A percentile compares a stretch with the other conserved stretches of the same genome.
Evolutionary conservation across 2,113 vertebrate genomes (phyloP).

Genomic region (Tragelaphus imberbis): DNA sequence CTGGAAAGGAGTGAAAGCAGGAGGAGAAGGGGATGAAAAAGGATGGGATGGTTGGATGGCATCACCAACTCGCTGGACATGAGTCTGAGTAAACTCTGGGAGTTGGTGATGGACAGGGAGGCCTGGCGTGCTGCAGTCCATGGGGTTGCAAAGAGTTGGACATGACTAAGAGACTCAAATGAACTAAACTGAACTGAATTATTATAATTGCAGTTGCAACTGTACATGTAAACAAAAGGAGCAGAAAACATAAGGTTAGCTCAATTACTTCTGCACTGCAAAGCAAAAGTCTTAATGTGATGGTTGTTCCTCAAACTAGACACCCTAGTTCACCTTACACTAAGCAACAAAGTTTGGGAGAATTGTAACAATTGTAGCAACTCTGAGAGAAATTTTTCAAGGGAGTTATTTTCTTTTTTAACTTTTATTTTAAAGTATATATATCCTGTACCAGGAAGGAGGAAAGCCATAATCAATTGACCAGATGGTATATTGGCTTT

Average conservation of each 20-base stretch:
- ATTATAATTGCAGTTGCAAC: background rate
- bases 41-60: background rate
- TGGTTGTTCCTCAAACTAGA: background rate
- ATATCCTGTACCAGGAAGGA: background rate
- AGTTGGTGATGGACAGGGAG: background rate
- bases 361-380: background rate
- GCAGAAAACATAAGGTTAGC: background rate
- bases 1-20: background rate
- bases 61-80: background rate
- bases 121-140: fast-evolving
- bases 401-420: background rate
- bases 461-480: background rate
- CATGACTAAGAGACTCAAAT: background rate
- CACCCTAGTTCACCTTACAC: background rate
- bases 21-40: background rate
- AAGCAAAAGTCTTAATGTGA: background rate
- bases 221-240: background rate
- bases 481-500: background rate
- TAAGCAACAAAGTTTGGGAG: background rate
- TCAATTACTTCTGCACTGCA: background rate
- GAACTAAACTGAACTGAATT: background rate
- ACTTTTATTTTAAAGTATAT: background rate
- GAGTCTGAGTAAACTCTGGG: background rate
- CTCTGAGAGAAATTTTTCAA: background rate
- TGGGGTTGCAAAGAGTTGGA: background rate